Evolutionary conservation across 2,888 invertebrate genomes (phyloP), one percentile per base, ranked within the genome.

Genomic region (Melipona bicolor): DNA sequence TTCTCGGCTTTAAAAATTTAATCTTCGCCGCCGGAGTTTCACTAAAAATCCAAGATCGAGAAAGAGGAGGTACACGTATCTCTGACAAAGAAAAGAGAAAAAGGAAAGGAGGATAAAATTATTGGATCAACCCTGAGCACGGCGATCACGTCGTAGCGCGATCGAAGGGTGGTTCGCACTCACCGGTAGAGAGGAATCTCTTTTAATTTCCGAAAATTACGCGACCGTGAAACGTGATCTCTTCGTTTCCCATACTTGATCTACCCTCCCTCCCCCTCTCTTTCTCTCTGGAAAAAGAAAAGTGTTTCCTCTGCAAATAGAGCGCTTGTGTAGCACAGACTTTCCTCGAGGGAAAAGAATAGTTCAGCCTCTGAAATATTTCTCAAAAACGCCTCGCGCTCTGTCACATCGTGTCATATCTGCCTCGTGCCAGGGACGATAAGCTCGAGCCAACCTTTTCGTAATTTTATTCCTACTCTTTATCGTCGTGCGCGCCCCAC

Each of bases 381-480:
- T 67, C 75, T n/a, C 50, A 69, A 68, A 19, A 72, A 64, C 27
- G 68, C 49, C 49, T 52, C 17, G n/a, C 36, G 24, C 27, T 70
- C 78, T 72, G 59, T 36, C 56, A 15, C 24, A 15, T 52, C 15
- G 50, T 5, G 52, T 59, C n/a, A 27, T 56, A 73, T 72, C 78
- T 73, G 69, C 61, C 86, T 83, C 76, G 54, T 36, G 43, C 50
- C 27, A 64, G 43, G 27, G 17, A 19, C 90, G 90, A 90, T 92
- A 92, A 91, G 87, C 89, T 83, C 32, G 77, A 81, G 77, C 80
- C 81, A 84, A 79, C 83, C 85, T 77, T 27, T 69, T 86, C 92
- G 90, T 91, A 90, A 91, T 89, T 92, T 91, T 91, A 91, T 91
- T 91, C 91, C 91, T 91, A 92, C 92, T 91, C 43, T 43, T 90